Evolutionary conservation across 2,888 invertebrate species (phyloP), one percentile per base, ranked within the genome.

Genomic region (Maniola hyperantus): DNA sequence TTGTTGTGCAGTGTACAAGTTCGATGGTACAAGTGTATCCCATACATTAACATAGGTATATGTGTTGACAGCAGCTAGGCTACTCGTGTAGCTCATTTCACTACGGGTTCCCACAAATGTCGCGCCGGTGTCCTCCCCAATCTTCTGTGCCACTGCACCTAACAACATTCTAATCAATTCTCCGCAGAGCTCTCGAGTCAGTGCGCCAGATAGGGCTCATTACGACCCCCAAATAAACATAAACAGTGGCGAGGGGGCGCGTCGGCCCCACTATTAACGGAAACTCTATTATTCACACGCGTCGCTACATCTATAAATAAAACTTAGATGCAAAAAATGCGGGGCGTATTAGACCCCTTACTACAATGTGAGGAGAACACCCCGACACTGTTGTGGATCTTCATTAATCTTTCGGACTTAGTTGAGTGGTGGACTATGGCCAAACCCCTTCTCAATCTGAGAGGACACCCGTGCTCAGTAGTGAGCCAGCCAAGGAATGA

Each of bases 131-230:
- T 85, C 79, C 81, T 79, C 81, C 90, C 86, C 88, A 82, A 83
- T 85, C 81, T 88, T 89, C 87, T 88, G 83, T 85, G 80, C 88
- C 86, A 87, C 87, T 89, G 88, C 80, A 81, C 83, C 87, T 89
- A 91, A 91, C 91, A 89, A 90, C 88, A 87, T 91, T 91, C 91
- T 91, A 91, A 91, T 91, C 91, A 91, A 91, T 91, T 91, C 89
- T 90, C 87, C 85, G 86, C 91, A 91, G 89, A 87, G 89, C 89
- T 90, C 83, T 88, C 91, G 91, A 90, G 89, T 90, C 91, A 89
- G 84, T 88, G 90, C 88, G 84, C 83, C 83, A 89, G 90, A 91
- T 89, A 90, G 88, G 89, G 89, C 91, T 91, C 91, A 90, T 86
- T 80, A 79, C 85, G 82, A 89, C 90, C 91, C 61, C 91, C 90